phyloP scores from a whole-genome alignment of 2,888 invertebrate species.

The Apamea crenata region DNA sequence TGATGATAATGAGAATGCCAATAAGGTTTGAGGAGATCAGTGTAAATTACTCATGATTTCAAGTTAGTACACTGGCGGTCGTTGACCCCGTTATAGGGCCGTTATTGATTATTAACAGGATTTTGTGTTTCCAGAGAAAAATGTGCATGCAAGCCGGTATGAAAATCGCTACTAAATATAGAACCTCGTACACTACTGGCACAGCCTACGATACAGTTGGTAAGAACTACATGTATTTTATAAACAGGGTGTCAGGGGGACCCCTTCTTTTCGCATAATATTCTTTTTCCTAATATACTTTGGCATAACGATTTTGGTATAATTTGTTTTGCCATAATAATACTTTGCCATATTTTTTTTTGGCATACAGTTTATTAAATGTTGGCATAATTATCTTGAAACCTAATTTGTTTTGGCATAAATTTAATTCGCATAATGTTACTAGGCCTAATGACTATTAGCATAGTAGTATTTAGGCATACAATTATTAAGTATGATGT shows the following conservation, averaged over 20 bases:
- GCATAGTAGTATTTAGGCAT: too few species aligned
- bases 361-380: too few species aligned
- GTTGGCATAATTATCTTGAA: too few species aligned
- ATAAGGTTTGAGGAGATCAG: background rate
- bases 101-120: background rate
- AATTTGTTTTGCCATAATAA: too few species aligned
- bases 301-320: too few species aligned
- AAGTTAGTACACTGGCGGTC: background rate
- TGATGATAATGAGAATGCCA: background rate
- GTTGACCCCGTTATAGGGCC: background rate
- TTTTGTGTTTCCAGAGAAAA: slow-evolving; percentile 68
- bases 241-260: background rate
- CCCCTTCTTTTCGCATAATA: too few species aligned
- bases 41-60: background rate
- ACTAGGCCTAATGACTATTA: too few species aligned
- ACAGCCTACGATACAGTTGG: slow-evolving; percentile 83
- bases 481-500: too few species aligned
- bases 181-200: slow-evolving; percentile 76
- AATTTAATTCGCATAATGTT: too few species aligned
- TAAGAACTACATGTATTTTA: slow-evolving; percentile 60
- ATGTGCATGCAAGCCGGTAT: slow-evolving; percentile 68
- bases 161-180: slow-evolving; percentile 64
- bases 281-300: too few species aligned
- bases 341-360: too few species aligned
- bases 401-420: too few species aligned